Percentiles rank a stretch among this genome's conserved stretches.
phyloP scores from a whole-genome alignment of 2,797 vertebrate genomes.

The Tauraco hartlaubi region DNA sequence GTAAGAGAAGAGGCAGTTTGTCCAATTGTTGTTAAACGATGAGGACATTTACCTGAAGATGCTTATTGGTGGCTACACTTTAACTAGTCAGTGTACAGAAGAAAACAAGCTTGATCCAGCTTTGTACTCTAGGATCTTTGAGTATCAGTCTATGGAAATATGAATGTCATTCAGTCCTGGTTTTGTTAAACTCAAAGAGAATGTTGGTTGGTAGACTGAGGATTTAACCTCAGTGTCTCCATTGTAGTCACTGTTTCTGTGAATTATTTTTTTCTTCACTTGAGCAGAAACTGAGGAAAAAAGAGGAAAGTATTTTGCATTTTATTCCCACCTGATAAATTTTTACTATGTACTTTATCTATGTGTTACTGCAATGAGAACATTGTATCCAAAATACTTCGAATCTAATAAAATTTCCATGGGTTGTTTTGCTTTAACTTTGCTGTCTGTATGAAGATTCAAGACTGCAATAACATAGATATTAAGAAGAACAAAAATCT shows the following conservation, averaged over 20 bases:
- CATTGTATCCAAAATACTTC: not conserved
- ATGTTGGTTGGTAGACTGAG: fast-evolving
- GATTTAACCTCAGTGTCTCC: not conserved
- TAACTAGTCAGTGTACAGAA: not conserved
- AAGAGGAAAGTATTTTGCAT: not conserved
- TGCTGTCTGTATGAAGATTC: not conserved
- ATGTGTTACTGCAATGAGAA: not conserved
- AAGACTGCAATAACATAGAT: not conserved
- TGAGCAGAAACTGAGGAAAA: not conserved
- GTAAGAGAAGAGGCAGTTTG: not conserved
- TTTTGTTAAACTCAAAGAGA: not conserved
- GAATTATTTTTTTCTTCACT: not conserved
- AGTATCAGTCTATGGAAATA: not conserved
- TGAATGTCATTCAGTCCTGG: not conserved
- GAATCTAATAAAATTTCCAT: not conserved
- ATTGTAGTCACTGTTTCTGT: not conserved
- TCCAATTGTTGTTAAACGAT: not conserved
- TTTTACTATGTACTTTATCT: not conserved
- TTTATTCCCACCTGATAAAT: not conserved
- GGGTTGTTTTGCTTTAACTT: not conserved
- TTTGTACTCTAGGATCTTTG: not conserved
- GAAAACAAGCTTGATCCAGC: not conserved
- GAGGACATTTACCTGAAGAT: not conserved
- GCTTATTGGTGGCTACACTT: not conserved
- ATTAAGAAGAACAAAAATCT: not conserved